Evolutionary conservation across 2,888 invertebrate species (phyloP).

Genomic region (Lamellibrachia satsuma): DNA sequence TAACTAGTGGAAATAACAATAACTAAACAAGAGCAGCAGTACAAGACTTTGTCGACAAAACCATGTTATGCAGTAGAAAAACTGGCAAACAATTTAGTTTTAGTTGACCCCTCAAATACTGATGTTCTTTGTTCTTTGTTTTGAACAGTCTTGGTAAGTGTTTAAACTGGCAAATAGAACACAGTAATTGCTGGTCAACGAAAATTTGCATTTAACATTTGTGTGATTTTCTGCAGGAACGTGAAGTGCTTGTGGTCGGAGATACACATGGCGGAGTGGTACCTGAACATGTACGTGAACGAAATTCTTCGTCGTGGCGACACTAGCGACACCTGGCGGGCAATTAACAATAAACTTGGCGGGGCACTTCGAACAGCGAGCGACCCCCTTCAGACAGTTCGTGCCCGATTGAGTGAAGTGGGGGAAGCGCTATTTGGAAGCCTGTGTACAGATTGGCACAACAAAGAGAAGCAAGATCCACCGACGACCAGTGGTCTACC

Average conservation of each 20-base stretch:
- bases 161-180: no score
- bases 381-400: neutral
- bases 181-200: neutral
- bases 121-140: no score
- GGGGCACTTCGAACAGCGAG: neutral
- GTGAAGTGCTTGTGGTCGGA: neutral
- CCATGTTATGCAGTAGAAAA: no score
- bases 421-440: neutral
- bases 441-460: neutral
- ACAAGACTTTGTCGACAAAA: no score
- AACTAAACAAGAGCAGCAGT: no score
- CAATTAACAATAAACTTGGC: neutral
- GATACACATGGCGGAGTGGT: neutral
- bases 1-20: no score
- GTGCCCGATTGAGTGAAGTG: neutral
- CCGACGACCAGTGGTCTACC: neutral
- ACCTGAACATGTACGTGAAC: neutral
- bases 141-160: no score
- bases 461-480: neutral
- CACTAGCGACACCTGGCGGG: neutral
- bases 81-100: no score
- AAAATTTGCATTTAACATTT: neutral
- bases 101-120: no score
- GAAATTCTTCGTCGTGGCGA: neutral
- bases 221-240: neutral